Evolutionary conservation across 2,888 invertebrate species (phyloP), one percentile per base, ranked within the genome.

Genomic region (Phorcus lineatus): DNA sequence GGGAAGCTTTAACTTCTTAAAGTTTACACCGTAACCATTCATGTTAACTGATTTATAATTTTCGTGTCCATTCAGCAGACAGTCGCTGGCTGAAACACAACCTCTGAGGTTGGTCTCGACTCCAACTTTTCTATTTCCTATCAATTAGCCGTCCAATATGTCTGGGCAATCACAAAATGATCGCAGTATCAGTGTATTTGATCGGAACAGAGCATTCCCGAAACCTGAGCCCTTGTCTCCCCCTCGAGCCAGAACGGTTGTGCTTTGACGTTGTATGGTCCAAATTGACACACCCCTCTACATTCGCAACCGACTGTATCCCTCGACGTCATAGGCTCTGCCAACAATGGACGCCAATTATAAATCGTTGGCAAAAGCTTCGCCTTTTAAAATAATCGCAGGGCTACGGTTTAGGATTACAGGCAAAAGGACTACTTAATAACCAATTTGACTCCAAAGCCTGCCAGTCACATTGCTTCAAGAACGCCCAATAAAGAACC

Each of bases 121-220:
- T 31, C 70, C 40, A 70, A 70, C 70, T 70, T 70, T 70, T 70
- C 70, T 70, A 70, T 70, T 70, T 70, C 70, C 70, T 70, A 70
- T 28, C 70, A 70, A 70, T 70, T 70, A 70, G 70, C 40, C 28
- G 17, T 36, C 36, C 70, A 70, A 40, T 70, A 70, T 70, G 70
- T 70, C 70, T 70, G 70, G 70, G 36, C 24, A 70, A 70, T 70
- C 70, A 19, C 70, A 40, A 36, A 70, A 70, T 70, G 28, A 70
- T 70, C 36, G 36, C 40, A 70, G 70, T 70, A 70, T 70, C 70
- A 70, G 70, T 70, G 70, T 31, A 70, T 70, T 70, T 70, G 70
- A 70, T 70, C 70, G 36, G 70, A 31, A 40, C 70, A 36, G 31
- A 31, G 36, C 17, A 70, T 40, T 36, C 28, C 19, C 0, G 70